phyloP scores from a whole-genome alignment of 2,888 invertebrate genomes.

The Hydrotaea cyrtoneurina region DNA sequence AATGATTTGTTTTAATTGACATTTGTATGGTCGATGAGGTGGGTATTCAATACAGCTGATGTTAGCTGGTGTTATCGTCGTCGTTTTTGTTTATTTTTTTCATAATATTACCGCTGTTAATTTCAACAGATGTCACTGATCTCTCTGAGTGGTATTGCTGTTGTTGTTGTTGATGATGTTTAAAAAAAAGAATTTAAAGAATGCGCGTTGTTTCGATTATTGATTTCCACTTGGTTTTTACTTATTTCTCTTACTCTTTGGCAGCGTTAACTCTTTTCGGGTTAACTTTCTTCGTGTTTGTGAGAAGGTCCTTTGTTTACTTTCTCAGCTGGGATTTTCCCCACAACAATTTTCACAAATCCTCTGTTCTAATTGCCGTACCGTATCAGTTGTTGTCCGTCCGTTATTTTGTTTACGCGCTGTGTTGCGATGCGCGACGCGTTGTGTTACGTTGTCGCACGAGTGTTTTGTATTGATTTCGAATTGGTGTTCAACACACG shows the following conservation, averaged over 20 bases:
- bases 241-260: conserved; percentile 10
- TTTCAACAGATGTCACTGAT: conserved; percentile 60
- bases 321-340: not conserved
- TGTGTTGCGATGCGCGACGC: not conserved
- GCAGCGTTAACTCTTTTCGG: no score
- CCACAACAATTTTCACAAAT: not conserved
- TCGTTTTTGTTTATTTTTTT: conserved; percentile 4
- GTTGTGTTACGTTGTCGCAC: conserved; percentile 14
- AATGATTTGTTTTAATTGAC: conserved; percentile 1
- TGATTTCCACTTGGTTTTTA: not conserved
- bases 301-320: not conserved
- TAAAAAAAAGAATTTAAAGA: conserved; percentile 37
- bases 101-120: not conserved
- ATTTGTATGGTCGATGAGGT: conserved; percentile 48
- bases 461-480: conserved; percentile 26
- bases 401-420: not conserved
- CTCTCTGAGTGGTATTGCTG: conserved; percentile 28
- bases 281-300: no score
- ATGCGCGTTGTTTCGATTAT: conserved; percentile 38
- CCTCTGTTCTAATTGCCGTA: not conserved
- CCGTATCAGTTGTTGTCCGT: not conserved
- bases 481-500: not conserved
- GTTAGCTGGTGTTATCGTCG: conserved; percentile 21
- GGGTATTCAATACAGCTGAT: conserved; percentile 42
- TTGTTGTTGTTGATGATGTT: not conserved